Conservation (phyloP, 1,140 invertebrate species). For the Micrasema longulum region DNA sequence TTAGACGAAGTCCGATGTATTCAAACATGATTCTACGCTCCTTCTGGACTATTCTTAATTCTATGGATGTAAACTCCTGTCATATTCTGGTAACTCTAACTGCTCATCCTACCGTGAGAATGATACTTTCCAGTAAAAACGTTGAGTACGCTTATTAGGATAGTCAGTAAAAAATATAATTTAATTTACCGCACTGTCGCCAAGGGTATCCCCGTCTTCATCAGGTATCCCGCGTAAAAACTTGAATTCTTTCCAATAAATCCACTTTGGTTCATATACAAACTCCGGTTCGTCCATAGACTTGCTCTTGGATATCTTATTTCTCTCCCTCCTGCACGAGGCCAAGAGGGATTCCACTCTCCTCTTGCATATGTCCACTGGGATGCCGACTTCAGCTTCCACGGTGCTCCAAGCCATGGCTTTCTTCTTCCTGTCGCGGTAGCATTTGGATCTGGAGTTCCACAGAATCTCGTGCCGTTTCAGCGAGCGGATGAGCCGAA, state of each 20-base stretch:
- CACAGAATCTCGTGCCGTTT: slow-evolving; percentile 45
- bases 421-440: slow-evolving; percentile 46
- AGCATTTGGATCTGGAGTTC: slow-evolving; percentile 47
- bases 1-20: no score
- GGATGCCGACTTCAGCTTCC: slow-evolving; percentile 37
- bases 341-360: slow-evolving; percentile 49
- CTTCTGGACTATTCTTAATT: no score
- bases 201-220: slow-evolving; percentile 17
- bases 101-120: no score
- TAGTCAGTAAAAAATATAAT: slow-evolving; percentile 1
- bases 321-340: slow-evolving; percentile 49
- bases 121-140: no score
- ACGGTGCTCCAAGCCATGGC: slow-evolving; percentile 43
- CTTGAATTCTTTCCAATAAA: slow-evolving; percentile 51
- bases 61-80: no score
- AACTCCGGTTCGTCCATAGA: slow-evolving; percentile 39
- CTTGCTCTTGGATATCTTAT: slow-evolving; percentile 47
- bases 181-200: slow-evolving; percentile 24
- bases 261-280: slow-evolving; percentile 48
- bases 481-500: slow-evolving; percentile 42
- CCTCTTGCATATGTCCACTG: slow-evolving; percentile 46
- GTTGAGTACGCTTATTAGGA: no score
- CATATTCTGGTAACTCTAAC: no score
- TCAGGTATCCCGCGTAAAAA: slow-evolving; percentile 42
- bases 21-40: no score